A percentile compares a stretch with the other conserved stretches of the same genome.
phyloP scores from a whole-genome alignment of 2,888 invertebrate genomes.

The Bhutanitis thaidina region DNA sequence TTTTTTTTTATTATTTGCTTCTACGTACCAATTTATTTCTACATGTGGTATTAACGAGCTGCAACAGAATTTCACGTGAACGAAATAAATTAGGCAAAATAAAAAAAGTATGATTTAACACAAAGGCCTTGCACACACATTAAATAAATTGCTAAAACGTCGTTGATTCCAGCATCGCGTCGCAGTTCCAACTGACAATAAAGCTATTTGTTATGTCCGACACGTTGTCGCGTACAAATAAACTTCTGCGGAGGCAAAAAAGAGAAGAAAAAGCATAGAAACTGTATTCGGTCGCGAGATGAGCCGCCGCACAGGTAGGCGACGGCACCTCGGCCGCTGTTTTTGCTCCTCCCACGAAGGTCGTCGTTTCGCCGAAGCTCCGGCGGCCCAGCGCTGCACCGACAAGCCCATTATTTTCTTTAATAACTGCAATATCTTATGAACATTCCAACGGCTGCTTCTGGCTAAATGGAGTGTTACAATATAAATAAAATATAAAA shows the following conservation, averaged over 20 bases:
- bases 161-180: neutral
- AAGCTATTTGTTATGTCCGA: slow-evolving; percentile 14
- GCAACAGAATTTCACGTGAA: neutral
- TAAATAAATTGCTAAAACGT: neutral
- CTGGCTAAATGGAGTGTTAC: neutral
- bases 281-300: slow-evolving; percentile 21
- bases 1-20: too few relatives aligned
- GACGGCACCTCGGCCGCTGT: too few relatives aligned
- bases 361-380: slow-evolving; percentile 21
- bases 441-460: neutral
- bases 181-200: slow-evolving; percentile 1
- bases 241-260: slow-evolving; percentile 1
- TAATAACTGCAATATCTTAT: slow-evolving; percentile 22
- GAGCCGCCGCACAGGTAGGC: too few relatives aligned
- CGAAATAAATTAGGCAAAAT: neutral
- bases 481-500: neutral
- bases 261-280: slow-evolving; percentile 16
- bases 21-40: too few relatives aligned
- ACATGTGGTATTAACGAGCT: too few relatives aligned
- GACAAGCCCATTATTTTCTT: slow-evolving; percentile 20
- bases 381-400: slow-evolving; percentile 7
- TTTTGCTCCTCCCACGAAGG: slow-evolving; percentile 18
- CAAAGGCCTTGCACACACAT: neutral
- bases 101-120: neutral
- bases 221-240: slow-evolving; percentile 8